Percentiles rank a stretch among this genome's conserved stretches.
These are phyloP conservation scores for Strongylocentrotus purpuratus DNA, from an alignment of 35 echinoderm and acorn worm species.

Conservation along the genomic window DNA sequence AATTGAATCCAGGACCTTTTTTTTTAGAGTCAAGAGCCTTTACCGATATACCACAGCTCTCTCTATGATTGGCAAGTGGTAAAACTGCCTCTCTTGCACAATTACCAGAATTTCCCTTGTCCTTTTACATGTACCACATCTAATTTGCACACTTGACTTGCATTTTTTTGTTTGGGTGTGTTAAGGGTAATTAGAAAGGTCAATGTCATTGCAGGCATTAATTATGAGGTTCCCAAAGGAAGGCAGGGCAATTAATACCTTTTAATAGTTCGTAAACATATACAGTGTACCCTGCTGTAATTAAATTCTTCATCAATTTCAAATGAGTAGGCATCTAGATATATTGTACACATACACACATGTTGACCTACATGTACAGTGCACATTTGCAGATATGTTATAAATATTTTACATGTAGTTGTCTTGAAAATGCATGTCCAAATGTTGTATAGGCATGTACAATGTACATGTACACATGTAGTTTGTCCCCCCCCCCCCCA, in stretches of 20 bases:
- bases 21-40: too few relatives aligned
- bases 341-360: background rate
- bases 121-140: background rate
- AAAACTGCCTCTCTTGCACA: background rate
- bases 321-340: too few relatives aligned
- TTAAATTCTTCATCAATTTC: too few relatives aligned
- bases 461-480: background rate
- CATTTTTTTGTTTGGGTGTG: too few relatives aligned
- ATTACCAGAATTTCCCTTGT: background rate
- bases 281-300: too few relatives aligned
- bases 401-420: background rate
- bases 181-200: background rate
- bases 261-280: too few relatives aligned
- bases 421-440: background rate
- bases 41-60: too few relatives aligned
- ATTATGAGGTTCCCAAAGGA: background rate
- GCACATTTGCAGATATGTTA: background rate
- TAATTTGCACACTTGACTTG: too few relatives aligned
- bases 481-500: too few relatives aligned
- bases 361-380: background rate
- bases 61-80: background rate
- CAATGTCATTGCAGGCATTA: background rate
- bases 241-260: background rate
- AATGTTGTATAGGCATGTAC: background rate
- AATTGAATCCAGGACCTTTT: too few relatives aligned